Base-by-base conservation (phyloP, 2,113 vertebrate species). In the Microcebus jonahi region DNA sequence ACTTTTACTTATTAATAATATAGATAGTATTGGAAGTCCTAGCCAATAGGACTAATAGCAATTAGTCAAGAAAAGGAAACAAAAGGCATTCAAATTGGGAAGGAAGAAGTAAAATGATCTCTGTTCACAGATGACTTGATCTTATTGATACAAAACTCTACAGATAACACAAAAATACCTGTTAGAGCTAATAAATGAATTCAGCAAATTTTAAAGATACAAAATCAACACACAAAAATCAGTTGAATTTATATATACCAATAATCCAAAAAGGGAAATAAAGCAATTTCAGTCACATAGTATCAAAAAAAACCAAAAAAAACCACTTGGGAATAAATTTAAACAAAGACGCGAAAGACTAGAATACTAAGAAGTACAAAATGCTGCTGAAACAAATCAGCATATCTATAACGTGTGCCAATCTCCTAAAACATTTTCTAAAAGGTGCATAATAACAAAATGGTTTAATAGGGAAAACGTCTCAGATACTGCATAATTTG, bases 391-490 rank as follows among this genome's bases (percentile, higher is more conserved):
- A 75, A 83, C 53, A 92, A 83, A 83, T 92, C 73, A 84, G 97
- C 97, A 95, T 48, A 45, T 92, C 53, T 87, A 73, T 13, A 55
- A 82, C 8, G n/a, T 94, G 48, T 67, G 91, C 77, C 92, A 29
- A 17, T 86, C 86, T 80, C 84, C 88, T 93, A 31, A 55, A 84
- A 89, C 23, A 21, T 88, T 70, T 68, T 92, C 97, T 95, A 88
- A 18, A 61, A 84, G 73, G 95, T 92, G 45, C 81, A 90, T 48
- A 45, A 75, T 82, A 85, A 95, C 85, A 91, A 68, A 86, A 87
- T 90, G 77, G 50, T 29, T 77, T 82, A 29, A 42, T 73, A 96
- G 53, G 61, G 55, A 55, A 70, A 67, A 90, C 82, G 95, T 94
- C 95, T 93, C n/a, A n/a, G 17, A 59, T 9, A 29, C 36, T 76